Conservation (phyloP, 2,797 vertebrate genomes). For the Trichosurus vulpecula region DNA sequence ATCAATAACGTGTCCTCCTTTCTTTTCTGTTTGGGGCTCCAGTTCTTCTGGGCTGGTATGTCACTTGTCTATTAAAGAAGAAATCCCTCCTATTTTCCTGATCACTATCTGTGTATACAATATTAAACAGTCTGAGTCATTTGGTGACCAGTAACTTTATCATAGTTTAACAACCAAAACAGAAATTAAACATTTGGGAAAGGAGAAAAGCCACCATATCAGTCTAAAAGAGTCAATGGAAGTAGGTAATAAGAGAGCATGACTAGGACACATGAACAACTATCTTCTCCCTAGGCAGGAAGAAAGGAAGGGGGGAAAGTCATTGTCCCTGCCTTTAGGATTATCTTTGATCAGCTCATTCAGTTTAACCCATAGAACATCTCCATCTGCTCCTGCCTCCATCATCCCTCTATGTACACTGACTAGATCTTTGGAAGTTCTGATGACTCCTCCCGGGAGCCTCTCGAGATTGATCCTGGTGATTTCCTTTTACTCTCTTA, state of each 20-base stretch:
- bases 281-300: neutral
- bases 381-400: neutral
- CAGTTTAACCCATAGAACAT: neutral
- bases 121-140: neutral
- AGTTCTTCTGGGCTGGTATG: neutral
- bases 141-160: neutral
- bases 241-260: neutral
- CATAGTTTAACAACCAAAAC: neutral
- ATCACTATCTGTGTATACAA: neutral
- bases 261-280: neutral
- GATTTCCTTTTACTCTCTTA: neutral
- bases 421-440: neutral
- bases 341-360: neutral
- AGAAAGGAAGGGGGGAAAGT: neutral
- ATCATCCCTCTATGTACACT: neutral
- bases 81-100: neutral
- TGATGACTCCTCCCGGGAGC: neutral
- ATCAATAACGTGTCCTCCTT: neutral
- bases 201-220: neutral
- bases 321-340: neutral
- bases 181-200: neutral
- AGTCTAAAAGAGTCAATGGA: neutral
- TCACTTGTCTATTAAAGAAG: neutral
- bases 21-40: neutral
- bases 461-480: neutral